Evolutionary conservation across 2,888 invertebrate genomes (phyloP).

Genomic region (Orchesella flavescens): DNA sequence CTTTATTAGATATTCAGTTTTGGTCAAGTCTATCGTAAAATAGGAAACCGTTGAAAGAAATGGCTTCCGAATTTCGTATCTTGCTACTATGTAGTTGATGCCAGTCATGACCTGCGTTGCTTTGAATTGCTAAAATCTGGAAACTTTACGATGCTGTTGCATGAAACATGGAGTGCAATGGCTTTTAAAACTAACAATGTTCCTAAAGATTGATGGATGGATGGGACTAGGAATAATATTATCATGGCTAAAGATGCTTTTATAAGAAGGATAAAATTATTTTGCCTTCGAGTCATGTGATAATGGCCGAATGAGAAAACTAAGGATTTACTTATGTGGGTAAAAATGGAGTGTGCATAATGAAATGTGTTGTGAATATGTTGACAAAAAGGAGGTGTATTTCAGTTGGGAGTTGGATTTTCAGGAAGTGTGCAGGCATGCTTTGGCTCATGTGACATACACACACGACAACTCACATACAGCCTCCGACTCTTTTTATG

Average conservation of each 20-base stretch:
- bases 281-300: background rate
- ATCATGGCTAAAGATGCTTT: background rate
- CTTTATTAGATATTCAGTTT: background rate
- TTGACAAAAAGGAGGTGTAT: background rate
- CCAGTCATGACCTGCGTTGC: background rate
- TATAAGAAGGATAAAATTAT: background rate
- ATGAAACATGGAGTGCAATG: constrained; percentile 1
- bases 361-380: constrained; percentile 1
- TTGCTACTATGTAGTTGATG: constrained; percentile 5
- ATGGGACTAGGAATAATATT: constrained; percentile 22
- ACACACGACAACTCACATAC: background rate
- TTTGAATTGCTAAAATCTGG: constrained; percentile 40
- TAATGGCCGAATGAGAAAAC: background rate
- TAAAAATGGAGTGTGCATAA: background rate
- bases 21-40: background rate
- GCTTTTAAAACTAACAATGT: background rate
- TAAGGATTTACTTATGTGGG: background rate
- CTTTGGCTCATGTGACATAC: too few relatives aligned
- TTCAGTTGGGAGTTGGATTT: background rate
- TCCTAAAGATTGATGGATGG: constrained; percentile 37
- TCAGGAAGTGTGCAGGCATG: background rate
- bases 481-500: background rate
- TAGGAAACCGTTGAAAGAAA: too few relatives aligned
- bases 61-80: background rate
- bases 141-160: background rate